Conservation (phyloP, 2,113 vertebrate genomes). For the Sinocyclocheilus anophthalmus region DNA sequence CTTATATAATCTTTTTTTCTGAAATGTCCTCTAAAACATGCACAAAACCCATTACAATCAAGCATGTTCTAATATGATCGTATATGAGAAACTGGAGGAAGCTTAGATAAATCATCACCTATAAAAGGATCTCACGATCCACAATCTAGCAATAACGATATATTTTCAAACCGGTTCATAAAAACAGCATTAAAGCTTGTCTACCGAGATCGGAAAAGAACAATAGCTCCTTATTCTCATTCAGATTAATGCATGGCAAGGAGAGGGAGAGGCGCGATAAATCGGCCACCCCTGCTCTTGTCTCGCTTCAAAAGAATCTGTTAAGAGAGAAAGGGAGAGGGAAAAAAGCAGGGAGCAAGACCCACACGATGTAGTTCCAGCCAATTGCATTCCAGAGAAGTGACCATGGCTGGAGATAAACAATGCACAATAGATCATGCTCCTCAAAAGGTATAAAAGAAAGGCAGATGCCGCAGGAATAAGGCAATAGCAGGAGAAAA, state of each 20-base stretch:
- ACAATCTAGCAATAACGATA: conserved; percentile 18
- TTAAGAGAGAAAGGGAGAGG: conserved; percentile 48
- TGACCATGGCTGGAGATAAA: conserved; percentile 81
- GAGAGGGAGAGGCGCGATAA: conserved; percentile 62
- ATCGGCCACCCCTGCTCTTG: conserved; percentile 72
- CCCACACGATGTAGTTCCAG: conserved; percentile 81
- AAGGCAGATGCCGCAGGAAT: conserved; percentile 63
- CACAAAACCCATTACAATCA: not conserved
- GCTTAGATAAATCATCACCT: not conserved
- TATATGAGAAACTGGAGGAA: not conserved
- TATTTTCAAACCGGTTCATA: conserved; percentile 25
- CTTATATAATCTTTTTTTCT: not conserved
- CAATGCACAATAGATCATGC: conserved; percentile 79
- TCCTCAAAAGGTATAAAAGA: conserved; percentile 69
- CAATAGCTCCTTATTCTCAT: conserved; percentile 60
- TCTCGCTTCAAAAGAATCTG: conserved; percentile 68
- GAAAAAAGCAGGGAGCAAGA: conserved; percentile 74
- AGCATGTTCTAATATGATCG: not conserved
- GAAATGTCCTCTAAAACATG: not conserved
- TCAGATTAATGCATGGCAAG: conserved; percentile 70
- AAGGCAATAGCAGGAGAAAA: conserved; percentile 60
- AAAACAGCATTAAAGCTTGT: conserved; percentile 47
- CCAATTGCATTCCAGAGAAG: conserved; percentile 84
- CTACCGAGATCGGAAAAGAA: conserved; percentile 44
- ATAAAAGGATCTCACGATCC: not conserved